Conservation (phyloP, 2,113 vertebrate species). For the Pollimyrus isidori region DNA sequence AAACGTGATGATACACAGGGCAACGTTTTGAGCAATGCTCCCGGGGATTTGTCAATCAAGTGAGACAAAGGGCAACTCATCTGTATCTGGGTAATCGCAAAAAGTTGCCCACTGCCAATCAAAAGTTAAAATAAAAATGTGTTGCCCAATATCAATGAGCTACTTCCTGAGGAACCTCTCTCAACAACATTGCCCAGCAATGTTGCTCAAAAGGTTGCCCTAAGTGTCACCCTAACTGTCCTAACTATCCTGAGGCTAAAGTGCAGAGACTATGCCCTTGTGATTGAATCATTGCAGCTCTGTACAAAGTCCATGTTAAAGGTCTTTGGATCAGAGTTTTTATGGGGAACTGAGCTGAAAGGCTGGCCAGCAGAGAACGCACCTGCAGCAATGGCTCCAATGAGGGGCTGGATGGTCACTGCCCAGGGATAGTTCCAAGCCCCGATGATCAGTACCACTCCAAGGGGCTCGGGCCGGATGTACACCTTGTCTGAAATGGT, state of each 20-base stretch:
- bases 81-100: neutral
- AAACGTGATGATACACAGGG: neutral
- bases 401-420: conserved; percentile 69
- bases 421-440: conserved; percentile 91
- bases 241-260: neutral
- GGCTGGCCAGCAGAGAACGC: neutral
- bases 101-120: neutral
- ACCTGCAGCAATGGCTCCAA: conserved; percentile 89
- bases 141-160: neutral
- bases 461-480: conserved; percentile 71
- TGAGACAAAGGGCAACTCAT: neutral
- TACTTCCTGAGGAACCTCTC: neutral
- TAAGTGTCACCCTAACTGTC: neutral
- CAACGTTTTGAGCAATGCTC: neutral
- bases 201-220: neutral
- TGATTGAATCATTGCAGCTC: neutral
- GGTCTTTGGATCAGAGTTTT: neutral
- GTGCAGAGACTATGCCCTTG: neutral
- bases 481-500: conserved; percentile 69
- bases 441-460: conserved; percentile 79
- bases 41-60: neutral
- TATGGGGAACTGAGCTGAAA: neutral
- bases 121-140: too few relatives aligned
- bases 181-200: neutral
- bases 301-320: neutral